Conservation (phyloP, 2,113 vertebrate species). For the Vombatus ursinus region DNA sequence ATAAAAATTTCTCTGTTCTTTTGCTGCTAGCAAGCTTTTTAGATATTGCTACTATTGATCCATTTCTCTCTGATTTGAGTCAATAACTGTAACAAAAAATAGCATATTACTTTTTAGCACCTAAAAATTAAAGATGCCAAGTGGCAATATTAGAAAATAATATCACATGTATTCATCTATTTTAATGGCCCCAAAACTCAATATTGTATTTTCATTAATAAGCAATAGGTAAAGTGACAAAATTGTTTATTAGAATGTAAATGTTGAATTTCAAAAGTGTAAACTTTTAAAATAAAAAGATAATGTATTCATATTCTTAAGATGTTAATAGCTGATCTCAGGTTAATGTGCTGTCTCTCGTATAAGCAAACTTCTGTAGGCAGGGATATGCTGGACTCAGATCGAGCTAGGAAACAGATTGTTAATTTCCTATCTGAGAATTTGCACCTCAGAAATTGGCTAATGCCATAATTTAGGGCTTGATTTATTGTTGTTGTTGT, state of each 20-base stretch:
- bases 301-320: slow-evolving; percentile 4
- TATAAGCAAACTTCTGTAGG: neutral
- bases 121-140: slow-evolving; percentile 12
- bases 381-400: neutral
- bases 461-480: neutral
- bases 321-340: neutral
- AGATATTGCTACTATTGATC: slow-evolving; percentile 29
- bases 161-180: slow-evolving; percentile 31
- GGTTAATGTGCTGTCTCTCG: neutral
- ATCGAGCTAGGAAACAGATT: neutral
- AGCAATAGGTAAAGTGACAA: neutral
- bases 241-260: slow-evolving; percentile 31
- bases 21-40: neutral
- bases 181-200: slow-evolving; percentile 33
- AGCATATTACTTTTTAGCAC: neutral
- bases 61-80: slow-evolving; percentile 12
- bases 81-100: neutral
- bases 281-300: slow-evolving; percentile 24
- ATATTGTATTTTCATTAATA: slow-evolving; percentile 25
- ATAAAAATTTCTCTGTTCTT: slow-evolving; percentile 4
- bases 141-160: slow-evolving; percentile 38
- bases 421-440: neutral
- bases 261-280: neutral
- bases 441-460: neutral
- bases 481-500: neutral